phyloP scores from a whole-genome alignment of 2,113 vertebrate species.

The Carettochelys insculpta region DNA sequence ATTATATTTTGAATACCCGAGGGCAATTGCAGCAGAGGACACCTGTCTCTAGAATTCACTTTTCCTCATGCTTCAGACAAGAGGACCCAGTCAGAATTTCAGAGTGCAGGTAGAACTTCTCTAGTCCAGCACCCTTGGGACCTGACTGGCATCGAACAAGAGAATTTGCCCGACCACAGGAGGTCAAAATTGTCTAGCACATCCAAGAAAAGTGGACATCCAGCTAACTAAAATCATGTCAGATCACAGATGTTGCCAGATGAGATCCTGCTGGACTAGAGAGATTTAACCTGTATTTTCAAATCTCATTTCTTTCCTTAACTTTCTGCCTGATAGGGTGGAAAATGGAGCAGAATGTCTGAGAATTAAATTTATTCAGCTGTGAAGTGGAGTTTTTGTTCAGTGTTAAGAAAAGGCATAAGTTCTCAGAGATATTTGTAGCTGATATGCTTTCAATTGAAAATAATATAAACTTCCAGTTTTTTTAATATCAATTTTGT shows the following conservation, averaged over 20 bases:
- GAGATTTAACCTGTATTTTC: too few species aligned
- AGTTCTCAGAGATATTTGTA: neutral
- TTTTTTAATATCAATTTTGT: neutral
- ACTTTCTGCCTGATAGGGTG: neutral
- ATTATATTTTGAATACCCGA: neutral
- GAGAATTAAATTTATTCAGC: neutral
- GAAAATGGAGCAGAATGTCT: neutral
- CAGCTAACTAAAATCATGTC: too few species aligned
- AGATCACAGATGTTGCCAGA: too few species aligned
- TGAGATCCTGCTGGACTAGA: too few species aligned
- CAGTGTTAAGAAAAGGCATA: neutral
- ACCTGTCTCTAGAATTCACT: neutral
- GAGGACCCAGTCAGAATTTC: neutral
- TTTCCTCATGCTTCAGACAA: neutral
- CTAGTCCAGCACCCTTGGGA: too few species aligned
- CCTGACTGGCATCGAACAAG: too few species aligned
- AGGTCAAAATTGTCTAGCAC: too few species aligned
- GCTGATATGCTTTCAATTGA: neutral
- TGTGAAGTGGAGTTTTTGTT: rapidly evolving
- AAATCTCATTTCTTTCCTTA: neutral
- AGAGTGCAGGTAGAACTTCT: too few species aligned
- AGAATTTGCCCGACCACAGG: too few species aligned
- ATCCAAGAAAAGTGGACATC: too few species aligned
- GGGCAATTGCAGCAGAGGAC: neutral
- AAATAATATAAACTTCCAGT: neutral